Evolutionary conservation across 2,113 vertebrate genomes (phyloP).

Genomic region (Pluvialis apricaria): DNA sequence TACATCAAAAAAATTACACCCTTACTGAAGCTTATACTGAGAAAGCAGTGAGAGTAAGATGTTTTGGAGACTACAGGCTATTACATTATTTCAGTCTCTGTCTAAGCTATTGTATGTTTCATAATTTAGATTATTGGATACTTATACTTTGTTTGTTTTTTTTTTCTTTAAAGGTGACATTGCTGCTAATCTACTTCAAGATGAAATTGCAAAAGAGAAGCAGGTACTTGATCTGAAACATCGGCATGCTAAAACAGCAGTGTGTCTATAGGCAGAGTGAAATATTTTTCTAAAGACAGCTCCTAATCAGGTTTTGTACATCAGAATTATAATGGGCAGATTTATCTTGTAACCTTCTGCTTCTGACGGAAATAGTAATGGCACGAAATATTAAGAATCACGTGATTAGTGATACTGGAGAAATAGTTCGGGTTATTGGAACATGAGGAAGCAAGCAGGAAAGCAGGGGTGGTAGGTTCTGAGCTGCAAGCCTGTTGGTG

Average conservation of each 20-base stretch:
- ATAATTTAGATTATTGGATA: not conserved
- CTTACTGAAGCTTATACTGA: not conserved
- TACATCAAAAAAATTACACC: not conserved
- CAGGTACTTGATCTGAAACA: constrained; percentile 75
- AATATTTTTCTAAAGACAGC: not conserved
- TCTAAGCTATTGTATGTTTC: not conserved
- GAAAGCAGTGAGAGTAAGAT: not conserved
- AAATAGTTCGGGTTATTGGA: not conserved
- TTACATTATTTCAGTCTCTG: not conserved
- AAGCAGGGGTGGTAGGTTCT: not conserved
- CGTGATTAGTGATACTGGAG: not conserved
- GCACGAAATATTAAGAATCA: not conserved
- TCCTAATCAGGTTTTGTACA: not conserved
- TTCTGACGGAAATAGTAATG: not conserved
- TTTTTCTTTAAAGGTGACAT: constrained; percentile 75
- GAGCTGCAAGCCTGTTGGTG: not conserved
- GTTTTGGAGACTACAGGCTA: not conserved
- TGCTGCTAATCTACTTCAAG: constrained; percentile 74
- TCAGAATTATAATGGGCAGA: not conserved
- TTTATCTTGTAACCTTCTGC: not conserved
- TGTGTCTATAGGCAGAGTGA: not conserved
- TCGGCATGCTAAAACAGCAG: not conserved
- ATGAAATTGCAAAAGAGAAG: constrained; percentile 84
- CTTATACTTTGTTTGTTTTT: not conserved
- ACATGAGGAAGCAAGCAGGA: not conserved